A percentile compares a stretch with the other conserved stretches of the same genome.
Evolutionary conservation across 2,113 vertebrate species (phyloP).

Genomic region (Rhinoderma darwinii): DNA sequence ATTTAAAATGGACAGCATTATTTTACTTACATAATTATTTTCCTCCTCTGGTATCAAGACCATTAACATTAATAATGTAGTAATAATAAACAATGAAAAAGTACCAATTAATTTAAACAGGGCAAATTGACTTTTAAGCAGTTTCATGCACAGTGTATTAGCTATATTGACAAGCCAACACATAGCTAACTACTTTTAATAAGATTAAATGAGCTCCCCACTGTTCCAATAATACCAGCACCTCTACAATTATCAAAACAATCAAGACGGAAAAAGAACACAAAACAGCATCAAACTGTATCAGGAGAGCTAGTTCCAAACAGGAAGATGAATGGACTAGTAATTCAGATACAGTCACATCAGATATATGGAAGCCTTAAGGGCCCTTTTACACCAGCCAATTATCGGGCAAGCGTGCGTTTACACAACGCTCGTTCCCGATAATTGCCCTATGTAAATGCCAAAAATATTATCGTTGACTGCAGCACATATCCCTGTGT

Average conservation of each 20-base stretch:
- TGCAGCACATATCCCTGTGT: too few species aligned
- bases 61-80: constrained; percentile 52
- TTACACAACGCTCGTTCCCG: too few species aligned
- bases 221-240: constrained; percentile 39
- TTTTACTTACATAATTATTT: constrained; percentile 53
- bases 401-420: too few species aligned
- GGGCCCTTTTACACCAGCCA: too few species aligned
- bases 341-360: background rate
- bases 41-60: constrained; percentile 42
- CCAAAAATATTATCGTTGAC: too few species aligned
- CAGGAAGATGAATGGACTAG: background rate
- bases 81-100: constrained; percentile 55
- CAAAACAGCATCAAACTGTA: background rate
- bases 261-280: background rate
- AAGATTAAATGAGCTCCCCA: constrained; percentile 41
- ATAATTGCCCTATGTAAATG: too few species aligned
- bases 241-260: constrained; percentile 24
- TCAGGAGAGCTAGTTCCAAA: background rate
- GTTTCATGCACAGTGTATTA: constrained; percentile 32
- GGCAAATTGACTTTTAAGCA: constrained; percentile 54
- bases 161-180: constrained; percentile 44
- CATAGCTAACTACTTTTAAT: constrained; percentile 43
- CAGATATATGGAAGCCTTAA: background rate
- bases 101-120: constrained; percentile 51
- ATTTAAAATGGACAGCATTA: constrained; percentile 54